Conservation (phyloP, 2,113 vertebrate species). For the Rhea americana region DNA sequence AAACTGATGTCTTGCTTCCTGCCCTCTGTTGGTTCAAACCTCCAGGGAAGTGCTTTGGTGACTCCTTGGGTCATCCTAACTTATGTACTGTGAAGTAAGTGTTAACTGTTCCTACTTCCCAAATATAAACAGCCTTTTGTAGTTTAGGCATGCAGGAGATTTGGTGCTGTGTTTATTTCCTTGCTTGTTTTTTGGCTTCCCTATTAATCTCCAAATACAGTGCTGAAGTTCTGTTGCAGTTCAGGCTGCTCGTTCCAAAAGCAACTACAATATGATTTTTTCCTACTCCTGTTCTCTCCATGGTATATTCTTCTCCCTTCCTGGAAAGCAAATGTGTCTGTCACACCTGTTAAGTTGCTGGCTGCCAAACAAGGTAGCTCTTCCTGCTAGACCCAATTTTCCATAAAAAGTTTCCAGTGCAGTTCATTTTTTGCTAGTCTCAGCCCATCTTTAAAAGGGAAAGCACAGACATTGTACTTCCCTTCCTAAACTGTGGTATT, state of each 20-base stretch:
- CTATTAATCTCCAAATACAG: not conserved
- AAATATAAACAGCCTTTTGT: not conserved
- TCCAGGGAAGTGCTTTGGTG: not conserved
- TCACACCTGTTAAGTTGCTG: not conserved
- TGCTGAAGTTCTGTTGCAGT: not conserved
- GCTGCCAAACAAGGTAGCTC: not conserved
- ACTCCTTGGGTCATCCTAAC: not conserved
- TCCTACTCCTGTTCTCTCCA: not conserved
- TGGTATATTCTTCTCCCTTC: not conserved
- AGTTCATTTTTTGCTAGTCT: not conserved
- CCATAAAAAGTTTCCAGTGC: not conserved
- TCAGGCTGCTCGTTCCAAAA: not conserved
- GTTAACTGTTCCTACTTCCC: not conserved
- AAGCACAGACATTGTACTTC: not conserved
- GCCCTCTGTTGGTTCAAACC: too few relatives aligned
- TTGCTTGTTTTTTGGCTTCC: not conserved
- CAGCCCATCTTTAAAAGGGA: not conserved
- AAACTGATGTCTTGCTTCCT: not conserved
- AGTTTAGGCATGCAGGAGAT: not conserved
- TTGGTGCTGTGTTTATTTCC: not conserved
- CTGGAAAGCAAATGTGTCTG: not conserved
- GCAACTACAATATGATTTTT: not conserved
- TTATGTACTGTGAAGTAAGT: not conserved
- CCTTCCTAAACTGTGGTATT: not conserved
- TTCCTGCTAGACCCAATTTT: not conserved